A percentile compares a stretch with the other conserved stretches of the same genome.
phyloP scores from a whole-genome alignment of 2,797 vertebrate species.

The Clamator glandarius region DNA sequence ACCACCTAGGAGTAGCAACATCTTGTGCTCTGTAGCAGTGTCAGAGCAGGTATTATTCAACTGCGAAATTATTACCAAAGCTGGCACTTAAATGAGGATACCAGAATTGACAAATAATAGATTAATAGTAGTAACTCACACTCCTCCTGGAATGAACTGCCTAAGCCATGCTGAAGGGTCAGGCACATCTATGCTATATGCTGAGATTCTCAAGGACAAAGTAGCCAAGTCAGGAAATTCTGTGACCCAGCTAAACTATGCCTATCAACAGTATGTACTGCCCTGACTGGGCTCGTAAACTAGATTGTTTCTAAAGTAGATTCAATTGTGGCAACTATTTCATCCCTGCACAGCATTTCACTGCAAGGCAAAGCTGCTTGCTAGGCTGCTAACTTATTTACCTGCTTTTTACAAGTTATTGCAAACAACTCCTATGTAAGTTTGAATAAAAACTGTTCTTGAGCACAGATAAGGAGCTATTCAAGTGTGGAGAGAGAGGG shows the following conservation, averaged over 20 bases:
- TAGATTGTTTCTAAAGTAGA: neutral
- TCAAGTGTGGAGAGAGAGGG: neutral
- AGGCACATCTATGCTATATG: neutral
- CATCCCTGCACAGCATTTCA: neutral
- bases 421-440: neutral
- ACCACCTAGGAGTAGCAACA: neutral
- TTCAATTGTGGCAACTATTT: neutral
- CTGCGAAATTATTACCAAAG: neutral
- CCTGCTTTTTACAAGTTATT: neutral
- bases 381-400: neutral
- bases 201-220: neutral
- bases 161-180: neutral
- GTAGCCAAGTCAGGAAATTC: neutral
- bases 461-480: neutral
- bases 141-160: neutral
- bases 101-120: neutral
- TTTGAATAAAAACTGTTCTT: neutral
- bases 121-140: neutral
- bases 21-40: neutral
- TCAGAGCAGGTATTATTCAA: neutral
- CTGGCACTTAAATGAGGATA: neutral
- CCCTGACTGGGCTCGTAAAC: neutral
- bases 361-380: neutral
- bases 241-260: neutral
- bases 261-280: neutral